Conservation (phyloP, 2,888 invertebrate genomes). For the Drosophila neotestacea region DNA sequence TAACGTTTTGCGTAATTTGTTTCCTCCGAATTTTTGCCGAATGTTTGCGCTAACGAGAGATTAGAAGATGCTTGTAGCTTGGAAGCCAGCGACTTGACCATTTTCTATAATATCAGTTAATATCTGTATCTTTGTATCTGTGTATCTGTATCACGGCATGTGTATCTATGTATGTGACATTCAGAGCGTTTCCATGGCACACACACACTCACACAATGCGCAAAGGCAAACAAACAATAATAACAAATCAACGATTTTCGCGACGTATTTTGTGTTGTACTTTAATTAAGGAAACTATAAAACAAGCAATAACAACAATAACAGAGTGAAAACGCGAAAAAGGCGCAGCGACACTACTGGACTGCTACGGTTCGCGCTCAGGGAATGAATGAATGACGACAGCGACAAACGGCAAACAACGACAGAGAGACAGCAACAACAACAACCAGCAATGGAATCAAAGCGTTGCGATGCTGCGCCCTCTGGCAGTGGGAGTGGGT, state of each 20-base stretch:
- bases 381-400: conserved; percentile 62
- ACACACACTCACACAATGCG: conserved; percentile 56
- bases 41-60: conserved; percentile 81
- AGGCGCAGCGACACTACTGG: conserved; percentile 21
- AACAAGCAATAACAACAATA: conserved; percentile 24
- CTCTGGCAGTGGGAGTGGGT: conserved; percentile 49
- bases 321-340: conserved; percentile 27
- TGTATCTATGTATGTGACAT: conserved; percentile 7
- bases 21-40: conserved; percentile 65
- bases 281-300: conserved; percentile 63
- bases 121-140: conserved; percentile 15
- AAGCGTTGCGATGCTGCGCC: conserved; percentile 46
- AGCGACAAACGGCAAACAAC: conserved; percentile 31
- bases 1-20: conserved; percentile 82
- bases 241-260: conserved; percentile 53
- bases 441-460: conserved; percentile 13
- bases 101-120: conserved; percentile 41
- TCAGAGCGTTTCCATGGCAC: conserved; percentile 34
- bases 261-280: conserved; percentile 46
- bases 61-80: conserved; percentile 83
- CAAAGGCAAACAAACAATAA: conserved; percentile 56
- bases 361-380: conserved; percentile 60
- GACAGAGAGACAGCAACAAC: conserved; percentile 7
- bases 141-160: conserved; percentile 8
- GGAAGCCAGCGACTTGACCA: conserved; percentile 84